Evolutionary conservation across 30 jellyfish, hydroid and myxozoan genomes (phyloP), one percentile per base, ranked within the genome.

Genomic region (Aurelia aurita complex sp. Pacific): DNA sequence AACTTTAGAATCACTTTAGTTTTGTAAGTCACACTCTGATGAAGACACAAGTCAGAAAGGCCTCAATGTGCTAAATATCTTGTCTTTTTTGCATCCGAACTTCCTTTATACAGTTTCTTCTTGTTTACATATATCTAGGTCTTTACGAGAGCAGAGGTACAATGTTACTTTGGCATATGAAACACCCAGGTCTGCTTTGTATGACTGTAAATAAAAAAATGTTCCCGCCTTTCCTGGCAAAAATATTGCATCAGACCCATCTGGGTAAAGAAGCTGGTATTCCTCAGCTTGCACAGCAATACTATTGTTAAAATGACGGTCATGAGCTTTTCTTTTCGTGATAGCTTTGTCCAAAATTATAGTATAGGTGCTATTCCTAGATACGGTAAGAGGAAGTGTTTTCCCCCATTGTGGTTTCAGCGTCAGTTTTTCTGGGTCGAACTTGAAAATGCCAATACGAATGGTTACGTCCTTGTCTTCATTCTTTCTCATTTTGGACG

Each of bases 71-170:
- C 29, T 23, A 23, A 23, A 23, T 23, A 23, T 23, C 29, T 23
- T 23, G 29, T 23, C 29, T 23, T 23, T 23, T 23, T 23, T 23
- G 29, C 29, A 23, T 23, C 29, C 29, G 29, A 23, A 23, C 29
- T 23, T 23, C 29, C 29, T 23, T 23, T 23, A 23, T 23, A 23
- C 29, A 23, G 29, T 70, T 70, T 67, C 77, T 10, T 67, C 77
- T 35, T 16, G 40, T 32, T 67, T 67, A 23, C 50, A 67, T 3
- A 32, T 16, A 1, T 32, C 77, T 14, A 67, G 15, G 50, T 67
- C 77, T 67, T 67, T 67, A 2, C 77, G 50, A 67, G 77, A 67
- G 77, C 81, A 70, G 81, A 70, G 80, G 35, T 70, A 70, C 67
- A 70, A 43, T 43, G 81, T 70, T 40, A 70, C 64, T 70, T 70